Percentiles rank a stretch among this genome's conserved stretches.
phyloP scores from a whole-genome alignment of 2,888 invertebrate genomes.

The Tachina fera region DNA sequence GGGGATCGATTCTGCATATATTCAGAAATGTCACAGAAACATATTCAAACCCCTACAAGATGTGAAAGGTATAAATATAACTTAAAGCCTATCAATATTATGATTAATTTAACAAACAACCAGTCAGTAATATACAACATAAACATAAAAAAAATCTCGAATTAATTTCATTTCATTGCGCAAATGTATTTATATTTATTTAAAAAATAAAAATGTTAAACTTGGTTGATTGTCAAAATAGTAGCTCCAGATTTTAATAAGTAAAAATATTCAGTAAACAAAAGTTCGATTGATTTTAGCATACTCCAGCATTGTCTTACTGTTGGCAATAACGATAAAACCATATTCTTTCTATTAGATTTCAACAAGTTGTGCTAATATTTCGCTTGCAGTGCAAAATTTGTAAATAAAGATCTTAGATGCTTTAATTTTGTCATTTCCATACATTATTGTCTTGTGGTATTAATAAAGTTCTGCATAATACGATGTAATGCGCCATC shows the following conservation, averaged over 20 bases:
- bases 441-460: too few relatives aligned
- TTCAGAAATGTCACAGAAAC: neutral
- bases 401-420: too few relatives aligned
- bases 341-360: too few relatives aligned
- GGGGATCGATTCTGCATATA: neutral
- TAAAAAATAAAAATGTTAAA: conserved; percentile 27
- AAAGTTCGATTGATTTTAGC: too few relatives aligned
- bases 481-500: too few relatives aligned
- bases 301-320: too few relatives aligned
- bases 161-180: conserved; percentile 34
- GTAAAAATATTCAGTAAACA: neutral
- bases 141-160: conserved; percentile 24
- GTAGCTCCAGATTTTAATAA: neutral
- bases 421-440: too few relatives aligned
- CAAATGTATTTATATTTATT: neutral
- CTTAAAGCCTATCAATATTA: conserved; percentile 49
- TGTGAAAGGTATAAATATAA: conserved; percentile 39
- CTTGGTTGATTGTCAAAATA: conserved; percentile 7
- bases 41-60: neutral
- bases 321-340: too few relatives aligned
- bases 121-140: neutral
- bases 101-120: conserved; percentile 30
- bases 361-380: too few relatives aligned
- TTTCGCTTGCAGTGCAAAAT: too few relatives aligned
- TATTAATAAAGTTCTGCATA: too few relatives aligned